Conservation (phyloP, 1,140 invertebrate genomes). For the Bombus impatiens region DNA sequence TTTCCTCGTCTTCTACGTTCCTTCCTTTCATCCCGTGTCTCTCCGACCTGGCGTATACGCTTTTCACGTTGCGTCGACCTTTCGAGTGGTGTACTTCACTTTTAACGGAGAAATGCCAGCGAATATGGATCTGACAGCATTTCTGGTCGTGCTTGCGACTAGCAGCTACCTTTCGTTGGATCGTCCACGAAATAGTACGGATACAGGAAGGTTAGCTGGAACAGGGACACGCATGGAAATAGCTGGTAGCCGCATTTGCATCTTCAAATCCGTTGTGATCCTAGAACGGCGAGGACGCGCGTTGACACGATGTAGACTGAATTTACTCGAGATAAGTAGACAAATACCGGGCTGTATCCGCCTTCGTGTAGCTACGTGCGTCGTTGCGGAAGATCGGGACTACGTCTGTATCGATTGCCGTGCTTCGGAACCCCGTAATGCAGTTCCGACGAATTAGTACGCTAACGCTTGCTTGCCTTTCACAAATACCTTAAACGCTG, state of each 20-base stretch:
- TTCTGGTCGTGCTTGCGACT: background rate
- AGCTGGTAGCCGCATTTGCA: conserved; percentile 62
- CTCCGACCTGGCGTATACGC: conserved; percentile 4
- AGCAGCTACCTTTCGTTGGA: background rate
- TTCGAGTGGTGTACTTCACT: conserved; percentile 29
- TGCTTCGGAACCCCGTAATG: conserved; percentile 56
- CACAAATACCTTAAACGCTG: conserved; percentile 49
- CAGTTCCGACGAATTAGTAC: conserved; percentile 60
- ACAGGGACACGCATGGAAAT: conserved; percentile 51
- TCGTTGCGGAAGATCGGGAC: conserved; percentile 44
- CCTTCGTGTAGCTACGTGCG: conserved; percentile 56
- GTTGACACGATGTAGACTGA: conserved; percentile 66
- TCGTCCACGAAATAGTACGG: background rate
- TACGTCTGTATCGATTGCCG: conserved; percentile 47
- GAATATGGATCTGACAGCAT: background rate
- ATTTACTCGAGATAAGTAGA: conserved; percentile 68
- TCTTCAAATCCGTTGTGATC: conserved; percentile 69
- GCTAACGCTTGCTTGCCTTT: conserved; percentile 43
- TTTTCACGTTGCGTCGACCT: conserved; percentile 16
- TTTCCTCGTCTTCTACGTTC: conserved; percentile 32
- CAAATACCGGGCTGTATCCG: conserved; percentile 60
- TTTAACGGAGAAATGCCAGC: conserved; percentile 58
- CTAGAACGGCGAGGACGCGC: conserved; percentile 44
- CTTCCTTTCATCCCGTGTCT: background rate
- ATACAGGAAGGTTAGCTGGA: background rate